Evolutionary conservation across 2,888 invertebrate species (phyloP).

Genomic region (Leptinotarsa peninsularis): DNA sequence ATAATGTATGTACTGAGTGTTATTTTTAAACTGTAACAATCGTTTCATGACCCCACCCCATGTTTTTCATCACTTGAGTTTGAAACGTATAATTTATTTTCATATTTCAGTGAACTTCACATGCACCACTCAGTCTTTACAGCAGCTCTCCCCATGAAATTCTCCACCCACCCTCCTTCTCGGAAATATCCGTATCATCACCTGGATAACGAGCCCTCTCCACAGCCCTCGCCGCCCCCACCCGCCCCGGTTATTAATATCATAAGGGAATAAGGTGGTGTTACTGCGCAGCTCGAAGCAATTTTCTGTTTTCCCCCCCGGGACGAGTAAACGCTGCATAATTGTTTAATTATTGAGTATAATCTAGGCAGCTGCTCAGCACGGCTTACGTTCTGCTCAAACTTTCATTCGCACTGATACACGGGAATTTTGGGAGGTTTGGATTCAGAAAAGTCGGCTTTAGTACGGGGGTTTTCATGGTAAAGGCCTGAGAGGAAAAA

Average conservation of each 20-base stretch:
- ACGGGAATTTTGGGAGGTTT: background rate
- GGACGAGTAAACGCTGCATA: constrained; percentile 66
- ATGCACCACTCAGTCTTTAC: too few relatives aligned
- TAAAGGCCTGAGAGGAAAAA: too few relatives aligned
- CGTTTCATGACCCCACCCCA: too few relatives aligned
- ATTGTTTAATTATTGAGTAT: constrained; percentile 69
- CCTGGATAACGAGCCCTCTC: constrained; percentile 20
- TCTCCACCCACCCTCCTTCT: background rate
- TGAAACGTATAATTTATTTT: too few relatives aligned
- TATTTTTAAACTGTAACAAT: too few relatives aligned
- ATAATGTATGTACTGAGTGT: too few relatives aligned
- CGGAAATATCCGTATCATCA: constrained; percentile 20
- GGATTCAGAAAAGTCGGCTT: too few relatives aligned
- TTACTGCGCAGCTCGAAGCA: constrained; percentile 66
- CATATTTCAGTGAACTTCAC: too few relatives aligned
- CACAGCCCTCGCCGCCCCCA: background rate
- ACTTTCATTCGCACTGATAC: constrained; percentile 9
- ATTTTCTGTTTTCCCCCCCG: constrained; percentile 63
- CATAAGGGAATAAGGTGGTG: constrained; percentile 67
- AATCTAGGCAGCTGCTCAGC: constrained; percentile 61
- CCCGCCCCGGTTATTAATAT: constrained; percentile 64
- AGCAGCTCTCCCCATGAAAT: background rate
- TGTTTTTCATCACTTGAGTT: too few relatives aligned
- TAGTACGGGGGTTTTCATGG: too few relatives aligned
- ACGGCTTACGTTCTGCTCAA: constrained; percentile 38